A percentile compares a stretch with the other conserved stretches of the same genome.
Conservation (phyloP, 1,140 invertebrate genomes). For the Pygmarrhopalites habei region DNA sequence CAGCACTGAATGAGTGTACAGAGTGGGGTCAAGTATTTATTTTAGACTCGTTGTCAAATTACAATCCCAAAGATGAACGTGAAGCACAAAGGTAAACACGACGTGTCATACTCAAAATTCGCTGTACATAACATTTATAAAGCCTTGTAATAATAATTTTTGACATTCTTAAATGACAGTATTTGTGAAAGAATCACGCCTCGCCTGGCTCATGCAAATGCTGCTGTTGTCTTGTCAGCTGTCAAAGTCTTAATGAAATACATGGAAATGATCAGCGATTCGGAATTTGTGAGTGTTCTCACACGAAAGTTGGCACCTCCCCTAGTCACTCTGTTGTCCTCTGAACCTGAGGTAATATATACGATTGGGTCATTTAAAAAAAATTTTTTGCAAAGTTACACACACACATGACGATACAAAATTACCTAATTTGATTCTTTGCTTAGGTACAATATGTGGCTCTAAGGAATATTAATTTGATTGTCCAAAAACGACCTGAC, state of each 20-base stretch:
- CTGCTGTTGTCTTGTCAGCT: conserved; percentile 97
- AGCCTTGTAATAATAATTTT: not conserved
- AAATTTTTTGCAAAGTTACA: too few species aligned
- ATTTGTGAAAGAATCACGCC: conserved; percentile 98
- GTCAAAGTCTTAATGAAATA: conserved; percentile 88
- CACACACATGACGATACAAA: too few species aligned
- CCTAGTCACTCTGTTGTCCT: conserved; percentile 94
- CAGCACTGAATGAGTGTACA: conserved; percentile 97
- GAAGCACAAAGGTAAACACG: conserved; percentile 80
- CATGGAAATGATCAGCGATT: conserved; percentile 91
- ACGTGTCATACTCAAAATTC: not conserved
- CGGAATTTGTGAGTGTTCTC: conserved; percentile 87
- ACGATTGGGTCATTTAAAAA: not conserved
- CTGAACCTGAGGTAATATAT: conserved; percentile 78
- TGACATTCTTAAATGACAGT: conserved; percentile 46
- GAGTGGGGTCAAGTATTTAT: conserved; percentile 99
- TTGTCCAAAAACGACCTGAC: conserved; percentile 97
- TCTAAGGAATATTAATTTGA: conserved; percentile 95
- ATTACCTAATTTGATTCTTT: conserved; percentile 16
- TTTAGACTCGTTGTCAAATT: conserved; percentile 94
- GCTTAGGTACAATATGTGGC: conserved; percentile 89
- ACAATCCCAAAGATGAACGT: conserved; percentile 91
- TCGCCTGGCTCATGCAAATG: conserved; percentile 95
- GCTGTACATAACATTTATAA: not conserved
- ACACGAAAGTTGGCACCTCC: conserved; percentile 97